Evolutionary conservation across 2,797 vertebrate species (phyloP).

Genomic region (Poecilia gillii): DNA sequence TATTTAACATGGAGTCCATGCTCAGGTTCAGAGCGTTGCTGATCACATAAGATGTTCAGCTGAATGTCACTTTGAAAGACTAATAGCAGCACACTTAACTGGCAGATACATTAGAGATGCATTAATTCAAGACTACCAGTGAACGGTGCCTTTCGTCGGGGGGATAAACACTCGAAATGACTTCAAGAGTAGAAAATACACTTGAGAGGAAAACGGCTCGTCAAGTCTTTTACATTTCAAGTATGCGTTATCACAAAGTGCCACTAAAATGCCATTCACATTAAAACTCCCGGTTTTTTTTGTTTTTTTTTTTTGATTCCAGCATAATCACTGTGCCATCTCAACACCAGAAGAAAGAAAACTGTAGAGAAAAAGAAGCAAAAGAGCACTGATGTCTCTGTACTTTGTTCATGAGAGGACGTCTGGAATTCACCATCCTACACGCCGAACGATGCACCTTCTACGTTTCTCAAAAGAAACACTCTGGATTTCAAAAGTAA

Average conservation of each 20-base stretch:
- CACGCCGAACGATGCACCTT: conserved; percentile 56
- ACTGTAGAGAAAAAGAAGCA: conserved; percentile 21
- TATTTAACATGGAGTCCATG: background rate
- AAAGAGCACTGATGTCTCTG: conserved; percentile 41
- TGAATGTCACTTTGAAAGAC: conserved; percentile 20
- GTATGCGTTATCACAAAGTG: conserved; percentile 66
- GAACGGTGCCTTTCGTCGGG: conserved; percentile 16
- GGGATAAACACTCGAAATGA: conserved; percentile 48
- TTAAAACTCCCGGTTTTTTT: conserved; percentile 32
- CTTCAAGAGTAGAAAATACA: conserved; percentile 43
- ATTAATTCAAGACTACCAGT: conserved; percentile 35
- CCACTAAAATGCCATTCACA: conserved; percentile 48
- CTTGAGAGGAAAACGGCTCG: conserved; percentile 37
- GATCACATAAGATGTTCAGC: conserved; percentile 5
- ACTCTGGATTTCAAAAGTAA: conserved; percentile 63
- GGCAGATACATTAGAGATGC: conserved; percentile 20
- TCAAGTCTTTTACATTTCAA: conserved; percentile 47
- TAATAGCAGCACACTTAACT: background rate
- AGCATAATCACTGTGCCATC: conserved; percentile 32
- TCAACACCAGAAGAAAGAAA: conserved; percentile 36
- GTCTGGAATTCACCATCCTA: conserved; percentile 51
- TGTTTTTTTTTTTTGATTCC: conserved; percentile 44
- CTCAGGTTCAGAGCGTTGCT: background rate
- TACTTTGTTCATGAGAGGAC: conserved; percentile 38
- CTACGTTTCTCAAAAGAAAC: conserved; percentile 56